Evolutionary conservation across 1,140 invertebrate species (phyloP), one percentile per base, ranked within the genome.

Genomic region (Leptinotarsa texana): DNA sequence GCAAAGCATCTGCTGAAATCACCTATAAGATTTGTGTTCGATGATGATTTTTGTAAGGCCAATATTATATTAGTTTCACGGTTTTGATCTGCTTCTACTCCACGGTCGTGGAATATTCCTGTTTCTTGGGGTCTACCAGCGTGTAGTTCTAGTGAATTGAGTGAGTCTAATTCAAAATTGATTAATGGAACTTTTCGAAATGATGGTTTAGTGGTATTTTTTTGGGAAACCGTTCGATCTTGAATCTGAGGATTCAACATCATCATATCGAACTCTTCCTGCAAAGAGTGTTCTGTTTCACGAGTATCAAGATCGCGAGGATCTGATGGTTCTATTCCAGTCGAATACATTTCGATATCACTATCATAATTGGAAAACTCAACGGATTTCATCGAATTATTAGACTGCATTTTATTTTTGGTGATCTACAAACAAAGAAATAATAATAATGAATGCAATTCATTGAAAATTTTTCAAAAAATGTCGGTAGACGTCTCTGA

Each of bases 1-100:
- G 90, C 88, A 78, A 92, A 96, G 0, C 91, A 88, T 82, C 91
- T 90, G 51, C 91, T 92, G 83, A 94, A 95, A 82, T 96, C 95
- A 0, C 94, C 95, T 72, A 95, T 96, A 3, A 97, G 85, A 82
- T 95, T 90, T 4, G 91, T 88, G 69, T 94, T 90, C 11, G 86
- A 85, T 82, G 83, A 84, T 77, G 89, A 90, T 75, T 89, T 86
- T 77, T 89, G 88, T 22, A 92, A 83, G 0, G 91, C 91, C 6
- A 86, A 88, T 79, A 90, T 92, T 13, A 92, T 92, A 17, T 85
- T 87, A 3, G 88, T 85, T 73, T 90, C 89, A 88, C 88, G n/a
- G 88, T 80, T 63, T 86, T 82, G 8, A 89, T 70, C 33, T 18
- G 47, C 72, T n/a, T 65, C 63, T 75, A 65, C 73, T 42, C 48